A percentile compares a stretch with the other conserved stretches of the same genome.
phyloP scores from a whole-genome alignment of 64 coral and sea anemone genomes.

The Dendrophyllia cribrosa region DNA sequence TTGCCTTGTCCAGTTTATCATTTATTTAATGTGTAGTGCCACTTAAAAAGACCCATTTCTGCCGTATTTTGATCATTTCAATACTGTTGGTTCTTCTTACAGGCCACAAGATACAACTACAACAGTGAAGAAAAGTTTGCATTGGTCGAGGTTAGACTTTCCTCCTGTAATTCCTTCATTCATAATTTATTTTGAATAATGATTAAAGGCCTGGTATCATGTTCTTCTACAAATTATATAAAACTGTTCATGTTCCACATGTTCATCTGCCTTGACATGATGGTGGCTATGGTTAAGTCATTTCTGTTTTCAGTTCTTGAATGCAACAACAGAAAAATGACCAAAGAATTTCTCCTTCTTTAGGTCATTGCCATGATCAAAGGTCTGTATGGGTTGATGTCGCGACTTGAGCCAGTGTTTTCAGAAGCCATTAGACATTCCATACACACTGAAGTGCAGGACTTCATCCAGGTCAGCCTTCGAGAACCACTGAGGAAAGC shows the following conservation, averaged over 20 bases:
- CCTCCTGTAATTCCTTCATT: not conserved
- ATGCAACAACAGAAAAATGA: too few relatives aligned
- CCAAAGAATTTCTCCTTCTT: not conserved
- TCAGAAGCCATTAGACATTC: slow-evolving; percentile 89
- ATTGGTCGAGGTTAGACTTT: slow-evolving; percentile 85
- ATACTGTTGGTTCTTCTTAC: not conserved
- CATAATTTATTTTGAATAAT: too few relatives aligned
- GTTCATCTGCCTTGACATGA: too few relatives aligned
- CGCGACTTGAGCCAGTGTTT: slow-evolving; percentile 90
- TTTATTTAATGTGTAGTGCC: too few relatives aligned
- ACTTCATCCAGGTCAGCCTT: slow-evolving; percentile 80
- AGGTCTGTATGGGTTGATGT: slow-evolving; percentile 94
- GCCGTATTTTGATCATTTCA: not conserved
- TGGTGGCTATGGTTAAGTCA: too few relatives aligned
- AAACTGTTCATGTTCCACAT: too few relatives aligned
- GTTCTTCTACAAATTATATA: too few relatives aligned
- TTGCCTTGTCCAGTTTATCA: too few relatives aligned
- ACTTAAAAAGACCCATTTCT: not conserved
- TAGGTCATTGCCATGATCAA: slow-evolving; percentile 99
- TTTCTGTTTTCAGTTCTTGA: too few relatives aligned
- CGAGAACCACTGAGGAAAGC: slow-evolving; percentile 94
- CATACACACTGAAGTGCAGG: slow-evolving; percentile 84
- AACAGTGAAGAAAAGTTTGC: slow-evolving; percentile 98
- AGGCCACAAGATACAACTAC: slow-evolving; percentile 99
- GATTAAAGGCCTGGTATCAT: too few relatives aligned